Evolutionary conservation across 2,888 invertebrate species (phyloP).

Genomic region (Ormyrus rosae): DNA sequence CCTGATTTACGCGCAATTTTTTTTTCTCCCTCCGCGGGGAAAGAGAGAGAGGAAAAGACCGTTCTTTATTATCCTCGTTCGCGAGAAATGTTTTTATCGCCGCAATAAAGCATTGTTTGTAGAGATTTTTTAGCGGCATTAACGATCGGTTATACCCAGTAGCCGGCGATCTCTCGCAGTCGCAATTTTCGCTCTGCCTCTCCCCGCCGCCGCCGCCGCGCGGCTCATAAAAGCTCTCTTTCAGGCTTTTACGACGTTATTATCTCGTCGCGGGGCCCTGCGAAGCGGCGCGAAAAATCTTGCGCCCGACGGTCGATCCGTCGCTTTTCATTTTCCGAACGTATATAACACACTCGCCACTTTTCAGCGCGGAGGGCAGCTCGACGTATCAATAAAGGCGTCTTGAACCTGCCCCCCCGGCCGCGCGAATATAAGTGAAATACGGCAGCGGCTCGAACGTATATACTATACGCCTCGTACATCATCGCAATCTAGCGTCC

Average conservation of each 20-base stretch:
- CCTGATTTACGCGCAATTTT: slow-evolving; percentile 47
- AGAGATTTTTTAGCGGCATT: slow-evolving; percentile 40
- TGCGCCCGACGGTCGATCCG: slow-evolving; percentile 17
- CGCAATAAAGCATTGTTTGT: slow-evolving; percentile 54
- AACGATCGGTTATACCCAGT: slow-evolving; percentile 53
- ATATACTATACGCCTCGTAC: slow-evolving; percentile 34
- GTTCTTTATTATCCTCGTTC: slow-evolving; percentile 46
- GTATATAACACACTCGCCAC: background rate
- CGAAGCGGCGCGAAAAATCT: background rate
- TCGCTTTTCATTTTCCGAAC: background rate
- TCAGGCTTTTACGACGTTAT: slow-evolving; percentile 52
- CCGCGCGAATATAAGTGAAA: slow-evolving; percentile 35
- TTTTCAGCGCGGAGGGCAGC: background rate
- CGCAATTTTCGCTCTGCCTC: slow-evolving; percentile 45
- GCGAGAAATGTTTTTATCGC: slow-evolving; percentile 54
- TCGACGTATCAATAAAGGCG: slow-evolving; percentile 21
- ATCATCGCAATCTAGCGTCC: slow-evolving; percentile 47
- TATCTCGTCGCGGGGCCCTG: slow-evolving; percentile 45
- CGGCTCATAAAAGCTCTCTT: slow-evolving; percentile 49
- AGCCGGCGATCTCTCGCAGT: slow-evolving; percentile 39
- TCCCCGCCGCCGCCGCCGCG: background rate
- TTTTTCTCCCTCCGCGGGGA: slow-evolving; percentile 5
- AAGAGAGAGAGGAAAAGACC: slow-evolving; percentile 1
- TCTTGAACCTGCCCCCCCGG: background rate
- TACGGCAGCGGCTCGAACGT: slow-evolving; percentile 9